phyloP scores from a whole-genome alignment of 2,888 invertebrate genomes.

The Melanophora roralis region DNA sequence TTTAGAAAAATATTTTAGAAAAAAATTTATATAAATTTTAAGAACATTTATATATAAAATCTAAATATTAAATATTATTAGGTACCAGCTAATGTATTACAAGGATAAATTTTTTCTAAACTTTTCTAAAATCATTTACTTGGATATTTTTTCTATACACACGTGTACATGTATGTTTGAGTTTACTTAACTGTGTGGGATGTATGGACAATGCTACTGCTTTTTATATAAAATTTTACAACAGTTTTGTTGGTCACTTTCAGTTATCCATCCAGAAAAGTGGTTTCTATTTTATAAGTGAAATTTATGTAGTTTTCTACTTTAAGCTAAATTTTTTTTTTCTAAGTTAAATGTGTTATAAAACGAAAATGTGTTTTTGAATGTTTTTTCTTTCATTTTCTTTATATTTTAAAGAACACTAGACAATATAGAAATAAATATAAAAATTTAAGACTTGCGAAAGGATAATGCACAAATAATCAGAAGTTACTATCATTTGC shows the following conservation, averaged over 20 bases:
- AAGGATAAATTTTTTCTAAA: too few species aligned
- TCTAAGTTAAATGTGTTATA: slow-evolving; percentile 6
- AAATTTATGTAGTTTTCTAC: slow-evolving; percentile 22
- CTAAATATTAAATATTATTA: too few species aligned
- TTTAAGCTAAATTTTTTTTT: background rate
- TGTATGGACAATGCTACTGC: background rate
- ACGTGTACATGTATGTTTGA: background rate
- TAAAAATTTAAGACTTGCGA: too few species aligned
- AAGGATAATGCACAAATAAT: too few species aligned
- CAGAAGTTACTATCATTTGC: too few species aligned
- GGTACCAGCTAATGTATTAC: too few species aligned
- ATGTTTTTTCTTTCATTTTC: background rate
- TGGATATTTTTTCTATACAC: background rate
- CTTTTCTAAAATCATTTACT: background rate
- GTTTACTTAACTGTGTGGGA: background rate
- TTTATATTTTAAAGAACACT: background rate
- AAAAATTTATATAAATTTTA: too few species aligned
- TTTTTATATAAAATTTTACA: background rate
- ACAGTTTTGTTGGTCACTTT: background rate
- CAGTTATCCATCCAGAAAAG: slow-evolving; percentile 28
- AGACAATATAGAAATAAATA: too few species aligned
- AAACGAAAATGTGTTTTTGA: background rate
- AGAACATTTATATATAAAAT: too few species aligned
- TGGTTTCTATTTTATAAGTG: slow-evolving; percentile 1
- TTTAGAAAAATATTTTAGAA: background rate